Evolutionary conservation across 2,888 invertebrate genomes (phyloP).

Genomic region (Hedychridium roseum): DNA sequence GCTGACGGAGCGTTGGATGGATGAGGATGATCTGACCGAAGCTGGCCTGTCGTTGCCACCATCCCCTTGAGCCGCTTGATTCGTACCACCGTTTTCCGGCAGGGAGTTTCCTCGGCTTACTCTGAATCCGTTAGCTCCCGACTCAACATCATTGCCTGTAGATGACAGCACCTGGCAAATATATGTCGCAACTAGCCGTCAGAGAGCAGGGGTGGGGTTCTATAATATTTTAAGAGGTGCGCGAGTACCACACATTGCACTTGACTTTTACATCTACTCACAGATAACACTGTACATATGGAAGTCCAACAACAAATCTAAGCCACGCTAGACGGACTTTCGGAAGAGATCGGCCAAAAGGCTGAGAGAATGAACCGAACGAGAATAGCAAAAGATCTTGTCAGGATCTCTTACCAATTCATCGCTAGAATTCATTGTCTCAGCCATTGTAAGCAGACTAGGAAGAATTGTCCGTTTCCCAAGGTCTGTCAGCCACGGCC

Average conservation of each 20-base stretch:
- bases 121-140: constrained; percentile 65
- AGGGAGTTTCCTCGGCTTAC: constrained; percentile 62
- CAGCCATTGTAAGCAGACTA: too few species aligned
- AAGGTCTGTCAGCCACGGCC: too few species aligned
- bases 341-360: too few species aligned
- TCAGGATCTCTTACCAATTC: too few species aligned
- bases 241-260: constrained; percentile 35
- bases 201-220: constrained; percentile 63
- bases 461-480: too few species aligned
- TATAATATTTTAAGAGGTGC: constrained; percentile 58
- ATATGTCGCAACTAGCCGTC: constrained; percentile 65
- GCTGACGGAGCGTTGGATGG: constrained; percentile 53
- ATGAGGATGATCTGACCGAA: constrained; percentile 55
- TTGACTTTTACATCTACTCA: neutral
- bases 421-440: too few species aligned
- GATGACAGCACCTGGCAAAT: constrained; percentile 67
- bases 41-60: constrained; percentile 54
- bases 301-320: too few species aligned
- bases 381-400: too few species aligned
- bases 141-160: constrained; percentile 66
- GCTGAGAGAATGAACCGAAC: too few species aligned
- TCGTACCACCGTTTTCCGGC: constrained; percentile 51
- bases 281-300: too few species aligned
- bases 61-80: constrained; percentile 50
- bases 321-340: too few species aligned